Conservation (phyloP, 2,888 invertebrate species). For the Drosophila dives region DNA sequence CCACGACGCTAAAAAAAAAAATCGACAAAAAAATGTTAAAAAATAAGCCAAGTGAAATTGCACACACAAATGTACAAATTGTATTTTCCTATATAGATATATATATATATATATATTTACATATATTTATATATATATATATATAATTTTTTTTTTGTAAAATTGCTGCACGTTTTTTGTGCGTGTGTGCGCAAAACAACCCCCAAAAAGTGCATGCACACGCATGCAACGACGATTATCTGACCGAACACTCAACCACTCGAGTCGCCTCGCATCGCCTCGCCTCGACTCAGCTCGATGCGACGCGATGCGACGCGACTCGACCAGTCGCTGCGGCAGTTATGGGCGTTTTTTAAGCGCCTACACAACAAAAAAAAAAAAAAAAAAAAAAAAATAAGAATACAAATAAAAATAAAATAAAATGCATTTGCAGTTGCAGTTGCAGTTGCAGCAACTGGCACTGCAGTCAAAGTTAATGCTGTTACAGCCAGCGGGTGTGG, state of each 20-base stretch:
- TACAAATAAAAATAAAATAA: constrained; percentile 34
- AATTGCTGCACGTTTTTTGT: constrained; percentile 63
- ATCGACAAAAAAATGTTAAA: constrained; percentile 38
- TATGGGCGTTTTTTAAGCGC: constrained; percentile 74
- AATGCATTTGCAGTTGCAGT: constrained; percentile 29
- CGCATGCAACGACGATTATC: constrained; percentile 35
- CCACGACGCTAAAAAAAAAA: not conserved
- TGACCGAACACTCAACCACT: constrained; percentile 43
- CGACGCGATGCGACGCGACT: constrained; percentile 25
- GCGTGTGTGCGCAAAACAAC: constrained; percentile 72
- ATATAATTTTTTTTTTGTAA: constrained; percentile 49
- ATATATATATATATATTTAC: not conserved
- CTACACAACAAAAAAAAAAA: constrained; percentile 30
- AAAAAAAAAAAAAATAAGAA: constrained; percentile 14
- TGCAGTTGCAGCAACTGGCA: constrained; percentile 11
- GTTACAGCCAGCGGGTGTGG: constrained; percentile 61
- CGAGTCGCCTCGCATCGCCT: constrained; percentile 17
- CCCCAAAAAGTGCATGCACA: constrained; percentile 66
- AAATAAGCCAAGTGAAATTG: constrained; percentile 73
- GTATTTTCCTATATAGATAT: constrained; percentile 76
- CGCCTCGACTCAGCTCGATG: constrained; percentile 25
- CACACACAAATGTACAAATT: constrained; percentile 65
- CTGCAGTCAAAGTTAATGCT: constrained; percentile 61
- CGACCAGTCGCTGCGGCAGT: constrained; percentile 63
- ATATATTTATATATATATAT: not conserved